Evolutionary conservation across 2,797 vertebrate genomes (phyloP), one percentile per base, ranked within the genome.

Genomic region (Liasis olivaceus): DNA sequence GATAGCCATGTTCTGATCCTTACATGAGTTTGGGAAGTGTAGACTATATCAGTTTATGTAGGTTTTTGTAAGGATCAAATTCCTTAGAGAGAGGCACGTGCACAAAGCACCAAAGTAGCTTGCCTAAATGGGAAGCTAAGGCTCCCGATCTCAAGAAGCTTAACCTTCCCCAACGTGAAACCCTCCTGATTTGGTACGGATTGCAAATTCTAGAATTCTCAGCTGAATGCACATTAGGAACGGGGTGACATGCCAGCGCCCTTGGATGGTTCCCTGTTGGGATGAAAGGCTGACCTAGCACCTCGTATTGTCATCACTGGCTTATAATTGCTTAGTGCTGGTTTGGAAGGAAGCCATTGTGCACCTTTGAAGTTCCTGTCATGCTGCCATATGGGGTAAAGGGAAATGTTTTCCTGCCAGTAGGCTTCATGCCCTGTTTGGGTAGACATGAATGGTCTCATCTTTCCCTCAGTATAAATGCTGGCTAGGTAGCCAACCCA

Each of bases 401-500:
- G 85, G 89, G 93, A 96, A 93, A 88, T 60, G 89, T 51, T 91
- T 92, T 0, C 47, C 85, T 92, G 36, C 93, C 90, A 91, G 1
- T 87, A 66, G 88, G 14, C 72, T 87, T 2, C 31, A 66, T 87
- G 17, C n/a, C 77, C 86, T 22, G 86, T 93, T 92, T 66, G 36
- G 89, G 56, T 90, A 92, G 91, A 2, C 91, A 88, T 87, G 92
- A 85, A 90, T 92, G 94, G 94, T 96, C 95, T 93, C 94, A 95
- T 95, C 95, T 97, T 95, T 0, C 0, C 95, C 94, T 96, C 94
- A 59, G 86, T 94, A 89, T 91, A 95, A 95, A 93, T 96, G 95
- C 95, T 89, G 93, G 87, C 94, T 96, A 96, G 93, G 93, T 94
- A 96, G 95, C 95, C 95, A 93, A 96, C 13, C 89, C 94, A 95